Conservation (phyloP, 2,888 invertebrate species). For the Chrysina gloriosa region DNA sequence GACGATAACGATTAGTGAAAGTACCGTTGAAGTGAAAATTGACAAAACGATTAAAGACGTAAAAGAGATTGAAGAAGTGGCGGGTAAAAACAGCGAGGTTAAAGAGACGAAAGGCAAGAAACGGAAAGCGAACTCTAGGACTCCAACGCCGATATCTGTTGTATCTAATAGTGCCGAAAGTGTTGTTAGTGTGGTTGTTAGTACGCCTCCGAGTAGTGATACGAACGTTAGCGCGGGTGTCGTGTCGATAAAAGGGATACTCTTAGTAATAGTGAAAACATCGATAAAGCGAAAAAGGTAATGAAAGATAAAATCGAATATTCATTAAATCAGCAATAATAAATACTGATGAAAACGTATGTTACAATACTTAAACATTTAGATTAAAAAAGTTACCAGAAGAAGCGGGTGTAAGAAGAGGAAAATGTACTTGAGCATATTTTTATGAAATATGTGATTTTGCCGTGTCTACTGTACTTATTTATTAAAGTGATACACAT, state of each 20-base stretch:
- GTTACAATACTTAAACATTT: too few species aligned
- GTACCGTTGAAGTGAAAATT: conserved; percentile 41
- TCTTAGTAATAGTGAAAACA: conserved; percentile 40
- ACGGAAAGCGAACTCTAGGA: conserved; percentile 62
- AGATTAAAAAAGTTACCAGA: too few species aligned
- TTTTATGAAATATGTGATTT: too few species aligned
- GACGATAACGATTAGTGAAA: conserved; percentile 45
- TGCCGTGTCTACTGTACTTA: too few species aligned
- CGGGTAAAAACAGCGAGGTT: conserved; percentile 44
- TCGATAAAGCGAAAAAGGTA: conserved; percentile 52
- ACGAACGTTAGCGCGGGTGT: conserved; percentile 43
- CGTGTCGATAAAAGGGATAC: conserved; percentile 46
- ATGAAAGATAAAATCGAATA: background rate
- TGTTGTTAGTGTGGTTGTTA: conserved; percentile 46
- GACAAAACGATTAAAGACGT: conserved; percentile 40
- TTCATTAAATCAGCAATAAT: background rate
- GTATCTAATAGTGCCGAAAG: conserved; percentile 49
- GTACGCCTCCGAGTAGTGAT: conserved; percentile 41
- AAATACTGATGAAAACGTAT: too few species aligned
- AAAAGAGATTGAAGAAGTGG: conserved; percentile 39
- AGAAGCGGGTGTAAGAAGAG: too few species aligned
- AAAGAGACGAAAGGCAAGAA: conserved; percentile 62
- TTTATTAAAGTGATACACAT: too few species aligned
- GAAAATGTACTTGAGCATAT: too few species aligned
- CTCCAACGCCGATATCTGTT: conserved; percentile 62